Conservation (phyloP, 2,888 invertebrate species). For the Phyllotreta cruciferae region DNA sequence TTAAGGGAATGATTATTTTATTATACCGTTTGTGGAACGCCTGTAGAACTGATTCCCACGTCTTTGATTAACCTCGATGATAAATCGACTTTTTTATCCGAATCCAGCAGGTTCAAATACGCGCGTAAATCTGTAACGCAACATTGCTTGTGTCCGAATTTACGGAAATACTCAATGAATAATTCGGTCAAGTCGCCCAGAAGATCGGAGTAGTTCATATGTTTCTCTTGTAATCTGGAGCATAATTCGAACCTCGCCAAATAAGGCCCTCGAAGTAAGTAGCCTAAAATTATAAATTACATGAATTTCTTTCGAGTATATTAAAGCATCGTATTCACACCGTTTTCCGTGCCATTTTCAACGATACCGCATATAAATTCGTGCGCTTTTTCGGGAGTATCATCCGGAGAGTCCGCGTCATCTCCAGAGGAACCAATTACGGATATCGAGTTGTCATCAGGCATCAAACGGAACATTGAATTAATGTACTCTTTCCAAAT, state of each 20-base stretch:
- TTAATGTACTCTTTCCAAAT: conserved; percentile 76
- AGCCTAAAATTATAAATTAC: conserved; percentile 52
- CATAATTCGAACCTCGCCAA: conserved; percentile 82
- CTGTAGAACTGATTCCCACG: conserved; percentile 69
- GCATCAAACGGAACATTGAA: conserved; percentile 71
- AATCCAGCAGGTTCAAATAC: conserved; percentile 75
- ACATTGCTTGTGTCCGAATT: conserved; percentile 87
- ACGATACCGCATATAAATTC: conserved; percentile 59
- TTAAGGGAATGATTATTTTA: too few relatives aligned
- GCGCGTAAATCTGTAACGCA: conserved; percentile 83
- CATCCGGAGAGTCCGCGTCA: conserved; percentile 52
- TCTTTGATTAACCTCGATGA: conserved; percentile 68
- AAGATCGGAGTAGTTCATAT: conserved; percentile 63
- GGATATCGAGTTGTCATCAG: conserved; percentile 21
- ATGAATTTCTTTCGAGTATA: not conserved
- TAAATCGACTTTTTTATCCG: conserved; percentile 67
- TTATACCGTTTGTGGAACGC: conserved; percentile 68
- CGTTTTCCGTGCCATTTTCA: conserved; percentile 56
- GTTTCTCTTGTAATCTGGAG: conserved; percentile 65
- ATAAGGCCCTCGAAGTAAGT: conserved; percentile 78
- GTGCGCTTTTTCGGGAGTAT: conserved; percentile 59
- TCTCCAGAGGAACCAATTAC: conserved; percentile 34
- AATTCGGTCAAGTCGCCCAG: conserved; percentile 72
- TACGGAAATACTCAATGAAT: conserved; percentile 78
- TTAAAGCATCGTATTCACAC: conserved; percentile 41